Percentiles rank a stretch among this genome's conserved stretches.
These are phyloP conservation scores for Argentina silus DNA, from an alignment of 2,797 vertebrate genomes.

Conservation along the genomic window DNA sequence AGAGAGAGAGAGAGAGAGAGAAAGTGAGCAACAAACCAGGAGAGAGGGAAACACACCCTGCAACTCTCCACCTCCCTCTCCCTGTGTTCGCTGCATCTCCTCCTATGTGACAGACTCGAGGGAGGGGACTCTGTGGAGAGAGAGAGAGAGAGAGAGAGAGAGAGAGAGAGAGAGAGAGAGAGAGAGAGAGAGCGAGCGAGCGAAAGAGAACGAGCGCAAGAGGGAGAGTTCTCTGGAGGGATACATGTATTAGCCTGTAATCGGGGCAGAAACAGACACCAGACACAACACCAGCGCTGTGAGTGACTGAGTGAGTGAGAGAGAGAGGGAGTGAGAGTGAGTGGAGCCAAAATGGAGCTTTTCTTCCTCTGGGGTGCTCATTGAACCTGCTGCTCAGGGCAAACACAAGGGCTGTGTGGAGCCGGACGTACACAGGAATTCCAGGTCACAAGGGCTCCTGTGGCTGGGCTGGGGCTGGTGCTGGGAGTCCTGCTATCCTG, in stretches of 20 bases:
- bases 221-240: constrained; percentile 19
- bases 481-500: constrained; percentile 21
- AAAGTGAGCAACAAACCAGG: background rate
- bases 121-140: constrained; percentile 2
- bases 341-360: background rate
- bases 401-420: constrained; percentile 48
- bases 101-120: background rate
- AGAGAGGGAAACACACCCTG: background rate
- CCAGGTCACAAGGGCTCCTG: constrained; percentile 69
- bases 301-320: constrained; percentile 45
- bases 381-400: constrained; percentile 49
- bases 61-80: background rate
- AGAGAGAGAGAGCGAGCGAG: constrained; percentile 19
- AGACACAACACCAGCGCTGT: constrained; percentile 46
- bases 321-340: background rate
- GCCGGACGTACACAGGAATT: constrained; percentile 60
- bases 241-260: constrained; percentile 16
- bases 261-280: constrained; percentile 38
- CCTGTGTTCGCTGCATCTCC: background rate
- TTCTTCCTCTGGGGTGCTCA: constrained; percentile 23
- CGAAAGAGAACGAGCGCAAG: constrained; percentile 10
- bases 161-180: constrained; percentile 28
- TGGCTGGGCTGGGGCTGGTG: constrained; percentile 42
- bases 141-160: constrained; percentile 12
- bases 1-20: constrained; percentile 7